Evolutionary conservation across 2,113 vertebrate genomes (phyloP), one percentile per base, ranked within the genome.

Genomic region (Eulacestoma nigropectus): DNA sequence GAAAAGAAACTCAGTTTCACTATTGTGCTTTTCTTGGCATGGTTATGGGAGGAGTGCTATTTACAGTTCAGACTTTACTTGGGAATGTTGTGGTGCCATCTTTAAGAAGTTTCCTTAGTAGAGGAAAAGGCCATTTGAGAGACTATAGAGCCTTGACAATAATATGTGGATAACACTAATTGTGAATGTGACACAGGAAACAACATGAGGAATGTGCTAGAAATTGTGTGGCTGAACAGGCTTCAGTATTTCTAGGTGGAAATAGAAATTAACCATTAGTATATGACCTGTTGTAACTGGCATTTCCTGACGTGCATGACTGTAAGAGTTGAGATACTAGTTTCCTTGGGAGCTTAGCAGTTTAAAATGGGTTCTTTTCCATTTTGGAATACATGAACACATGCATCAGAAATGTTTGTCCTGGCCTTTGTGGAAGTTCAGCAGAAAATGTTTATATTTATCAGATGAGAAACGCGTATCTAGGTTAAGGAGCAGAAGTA

Each of bases 251-350:
- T 85, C 37, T 73, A 65, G 32, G 74, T 76, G 74, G 62, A 87
- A 93, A 50, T n/a, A 47, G 23, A 49, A 91, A 79, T 85, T 60
- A 73, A 16, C 32, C 32, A 49, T 93, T 80, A 77, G 17, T 87
- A 11, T 21, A 27, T 95, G 82, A 96, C 33, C 56, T 84, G 17
- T 39, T 70, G 0, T 47, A 88, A 35, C 20, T 94, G 88, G 90
- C 44, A 94, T 93, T 96, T 96, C 95, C 88, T 96, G 92, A 30
- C 30, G 33, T 7, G 16, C 42, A 6, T 90, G 78, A 74, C 52
- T 67, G 4, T n/a, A 65, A 65, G 56, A 75, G 56, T 70, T 0
- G 1, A 70, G 56, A 62, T 64, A 20, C 5, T 72, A 7, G 16
- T 33, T 84, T 85, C 56, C 46, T 64, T 67, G 35, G 46, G 41